Percentiles rank a stretch among this genome's conserved stretches.
phyloP scores from a whole-genome alignment of 2,113 vertebrate species.

The Hyperopisus bebe region DNA sequence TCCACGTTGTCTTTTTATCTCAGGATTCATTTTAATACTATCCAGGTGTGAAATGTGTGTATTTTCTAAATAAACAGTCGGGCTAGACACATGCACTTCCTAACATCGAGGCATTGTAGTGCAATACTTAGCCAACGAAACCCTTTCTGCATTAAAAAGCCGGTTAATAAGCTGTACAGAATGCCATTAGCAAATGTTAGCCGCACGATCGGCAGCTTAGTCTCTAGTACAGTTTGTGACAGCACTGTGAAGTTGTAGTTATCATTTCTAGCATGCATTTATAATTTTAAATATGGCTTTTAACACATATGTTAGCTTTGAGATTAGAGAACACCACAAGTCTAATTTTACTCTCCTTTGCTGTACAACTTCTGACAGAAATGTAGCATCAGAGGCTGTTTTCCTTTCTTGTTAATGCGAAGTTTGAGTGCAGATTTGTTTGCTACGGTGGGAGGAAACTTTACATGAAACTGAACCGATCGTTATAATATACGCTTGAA shows the following conservation, averaged over 20 bases:
- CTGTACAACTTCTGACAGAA: neutral
- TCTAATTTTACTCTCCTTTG: neutral
- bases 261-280: neutral
- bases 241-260: neutral
- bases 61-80: neutral
- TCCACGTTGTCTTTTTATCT: neutral
- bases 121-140: neutral
- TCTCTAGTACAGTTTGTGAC: neutral
- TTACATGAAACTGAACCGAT: neutral
- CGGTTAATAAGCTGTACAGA: neutral
- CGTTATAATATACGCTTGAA: neutral
- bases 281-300: neutral
- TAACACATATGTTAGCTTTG: slow-evolving; percentile 7
- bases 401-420: neutral
- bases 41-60: neutral
- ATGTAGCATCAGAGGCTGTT: neutral
- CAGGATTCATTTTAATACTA: neutral
- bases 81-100: neutral
- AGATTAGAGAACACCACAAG: neutral
- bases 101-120: neutral
- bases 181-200: neutral
- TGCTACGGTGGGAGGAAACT: neutral
- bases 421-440: neutral
- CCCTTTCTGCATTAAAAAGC: neutral
- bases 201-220: neutral